Evolutionary conservation across 2,888 invertebrate genomes (phyloP), one percentile per base, ranked within the genome.

Genomic region (Prenolepis imparis): DNA sequence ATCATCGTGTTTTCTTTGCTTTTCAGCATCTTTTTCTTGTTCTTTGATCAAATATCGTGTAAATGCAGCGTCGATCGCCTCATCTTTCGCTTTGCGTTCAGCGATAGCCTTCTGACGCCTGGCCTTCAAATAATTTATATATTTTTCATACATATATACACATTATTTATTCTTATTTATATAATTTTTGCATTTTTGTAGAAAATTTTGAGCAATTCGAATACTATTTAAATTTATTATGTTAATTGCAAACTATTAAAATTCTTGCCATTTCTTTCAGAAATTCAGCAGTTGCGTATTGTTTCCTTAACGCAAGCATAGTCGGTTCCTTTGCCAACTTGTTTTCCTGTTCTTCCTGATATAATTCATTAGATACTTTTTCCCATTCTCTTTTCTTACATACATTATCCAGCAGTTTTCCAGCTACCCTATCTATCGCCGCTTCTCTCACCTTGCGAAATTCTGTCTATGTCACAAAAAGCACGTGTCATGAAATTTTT

Each of bases 51-150:
- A 80, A 63, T 91, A 82, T 77, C 83, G 87, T 1, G 84, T 73
- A 24, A 92, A 90, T 1, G 87, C 88, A 0, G 84, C 86, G 68
- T 92, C 92, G 52, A 77, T 84, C 48, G 86, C 89, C 5, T 78
- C 68, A 59, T 90, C 88, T 55, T 82, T 87, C 9, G 86, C 86
- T 77, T 86, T 91, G 15, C 52, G 87, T 55, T 90, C 89, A 36
- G 36, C 36, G 36, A 36, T 36, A 18, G 81, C 87, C 48, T 67
- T 67, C 12, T n/a, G 36, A 36, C 36, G 28, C 28, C 18, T 44
- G 0, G 3, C 15, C 48, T 67, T 48, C 12, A 67, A 67, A 5
- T 44, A 1, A 11, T 73, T 44, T 57, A 12, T 12, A 39, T 52
- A 66, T n/a, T 61, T 57, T 72, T 3, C 15, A 15, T 24, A 66